These are phyloP conservation scores for Telmatochromis brichardi DNA, from an alignment of 2,113 vertebrate species.

Conservation along the genomic window DNA sequence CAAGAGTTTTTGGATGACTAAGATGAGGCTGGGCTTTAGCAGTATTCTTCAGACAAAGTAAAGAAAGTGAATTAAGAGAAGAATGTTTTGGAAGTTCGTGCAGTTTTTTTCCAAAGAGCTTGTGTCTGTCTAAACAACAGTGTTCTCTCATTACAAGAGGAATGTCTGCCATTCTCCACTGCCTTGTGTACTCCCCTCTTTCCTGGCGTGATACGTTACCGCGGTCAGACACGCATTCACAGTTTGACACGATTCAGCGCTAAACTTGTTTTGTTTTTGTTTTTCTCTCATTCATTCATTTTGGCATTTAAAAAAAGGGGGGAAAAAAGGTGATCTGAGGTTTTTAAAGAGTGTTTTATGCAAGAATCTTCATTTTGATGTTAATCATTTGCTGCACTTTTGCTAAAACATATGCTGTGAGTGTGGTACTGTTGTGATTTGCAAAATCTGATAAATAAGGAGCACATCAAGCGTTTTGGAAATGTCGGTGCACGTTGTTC, in stretches of 20 bases:
- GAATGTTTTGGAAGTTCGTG: not conserved
- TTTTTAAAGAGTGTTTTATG: constrained; percentile 46
- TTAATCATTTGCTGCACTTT: constrained; percentile 60
- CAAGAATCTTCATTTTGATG: constrained; percentile 49
- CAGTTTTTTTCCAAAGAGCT: constrained; percentile 30
- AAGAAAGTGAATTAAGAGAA: not conserved
- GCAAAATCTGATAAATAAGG: constrained; percentile 31
- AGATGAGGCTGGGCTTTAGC: not conserved
- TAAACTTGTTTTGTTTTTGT: not conserved
- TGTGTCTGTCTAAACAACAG: not conserved
- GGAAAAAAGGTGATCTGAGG: not conserved
- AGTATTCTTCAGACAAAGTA: constrained; percentile 1
- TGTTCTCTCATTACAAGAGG: not conserved
- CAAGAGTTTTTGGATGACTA: not conserved
- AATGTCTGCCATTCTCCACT: not conserved
- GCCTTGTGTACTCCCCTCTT: not conserved
- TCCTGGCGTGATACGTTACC: not conserved
- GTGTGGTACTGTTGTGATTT: constrained; percentile 55
- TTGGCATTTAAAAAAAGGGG: constrained; percentile 15
- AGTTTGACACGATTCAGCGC: not conserved
- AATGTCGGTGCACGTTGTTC: constrained; percentile 51
- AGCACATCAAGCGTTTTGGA: constrained; percentile 37
- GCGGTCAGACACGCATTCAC: constrained; percentile 4
- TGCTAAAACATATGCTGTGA: constrained; percentile 57
- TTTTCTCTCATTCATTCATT: not conserved